Base-by-base conservation (phyloP, 2,888 invertebrate genomes). In the Machimus rusticus region DNA sequence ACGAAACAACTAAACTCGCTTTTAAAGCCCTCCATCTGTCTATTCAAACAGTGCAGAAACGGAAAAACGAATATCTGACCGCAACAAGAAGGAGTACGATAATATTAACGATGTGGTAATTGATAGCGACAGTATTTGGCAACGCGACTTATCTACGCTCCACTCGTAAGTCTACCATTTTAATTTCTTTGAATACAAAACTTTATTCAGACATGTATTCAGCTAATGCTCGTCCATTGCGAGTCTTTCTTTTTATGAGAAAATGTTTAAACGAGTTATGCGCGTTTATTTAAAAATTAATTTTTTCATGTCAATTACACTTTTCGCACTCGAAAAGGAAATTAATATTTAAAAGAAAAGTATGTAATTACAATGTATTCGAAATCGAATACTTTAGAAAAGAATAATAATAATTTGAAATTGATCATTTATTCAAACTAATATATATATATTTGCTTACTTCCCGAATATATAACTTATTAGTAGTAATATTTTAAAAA, bases 61-160 rank as follows among this genome's bases (percentile, higher is more conserved):
- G 96, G 96, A 91, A 90, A 79, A 97, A 97, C 90, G 95, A 95
- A 89, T 95, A 95, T 91, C 93, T 97, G 93, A 92, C 19, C 97
- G 97, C 97, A 94, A 94, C 81, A 95, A 96, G 0, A 92, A 92
- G 3, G 94, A 96, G 6, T 96, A 95, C 90, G 95, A 95, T 16
- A 94, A 94, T 85, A 93, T 97, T 28, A 92, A 93, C 5, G 94
- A 94, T 87, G 93, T 95, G 23, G 94, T 95, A 90, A 92, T 96
- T n/a, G 94, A 94, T 19, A 95, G 95, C 89, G 93, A 94, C 86
- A 93, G 95, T 88, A 94, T 97, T 85, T 97, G 97, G 97, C 93
- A 94, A 12, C 97, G 97, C 0, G 95, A 95, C 90, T 93, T 97
- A 90, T 94, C 96, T 0, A 92, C 97, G 23, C 96, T 96, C 90